Conservation (phyloP, 2,113 vertebrate genomes). For the Nettapus auritus region DNA sequence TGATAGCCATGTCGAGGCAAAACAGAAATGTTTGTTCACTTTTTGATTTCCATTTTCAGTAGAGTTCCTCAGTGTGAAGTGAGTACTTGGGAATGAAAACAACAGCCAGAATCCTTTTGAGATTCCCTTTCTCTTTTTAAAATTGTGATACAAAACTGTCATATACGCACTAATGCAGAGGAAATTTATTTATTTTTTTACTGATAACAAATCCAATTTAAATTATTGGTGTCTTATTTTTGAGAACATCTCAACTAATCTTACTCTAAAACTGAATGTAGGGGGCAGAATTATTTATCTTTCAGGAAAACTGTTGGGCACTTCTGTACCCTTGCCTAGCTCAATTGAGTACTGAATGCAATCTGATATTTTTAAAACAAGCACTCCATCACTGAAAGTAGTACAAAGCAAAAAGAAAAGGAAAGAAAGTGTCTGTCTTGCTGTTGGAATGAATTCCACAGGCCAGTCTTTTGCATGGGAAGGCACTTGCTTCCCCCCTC, state of each 20-base stretch:
- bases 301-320: neutral
- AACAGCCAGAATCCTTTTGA: neutral
- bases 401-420: neutral
- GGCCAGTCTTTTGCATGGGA: neutral
- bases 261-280: neutral
- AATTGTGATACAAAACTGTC: neutral
- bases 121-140: neutral
- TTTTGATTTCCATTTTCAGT: constrained; percentile 17
- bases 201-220: neutral
- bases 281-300: neutral
- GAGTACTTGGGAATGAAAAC: neutral
- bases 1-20: neutral
- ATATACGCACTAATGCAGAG: neutral
- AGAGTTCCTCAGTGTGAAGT: neutral
- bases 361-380: neutral
- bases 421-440: neutral
- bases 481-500: neutral
- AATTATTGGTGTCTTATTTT: neutral
- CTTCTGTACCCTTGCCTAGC: neutral
- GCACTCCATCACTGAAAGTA: neutral
- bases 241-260: neutral
- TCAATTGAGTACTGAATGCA: neutral
- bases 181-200: neutral
- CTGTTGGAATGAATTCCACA: neutral
- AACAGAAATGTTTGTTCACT: neutral